Evolutionary conservation across 2,888 invertebrate genomes (phyloP), one percentile per base, ranked within the genome.

Genomic region (Ochropleura plecta): DNA sequence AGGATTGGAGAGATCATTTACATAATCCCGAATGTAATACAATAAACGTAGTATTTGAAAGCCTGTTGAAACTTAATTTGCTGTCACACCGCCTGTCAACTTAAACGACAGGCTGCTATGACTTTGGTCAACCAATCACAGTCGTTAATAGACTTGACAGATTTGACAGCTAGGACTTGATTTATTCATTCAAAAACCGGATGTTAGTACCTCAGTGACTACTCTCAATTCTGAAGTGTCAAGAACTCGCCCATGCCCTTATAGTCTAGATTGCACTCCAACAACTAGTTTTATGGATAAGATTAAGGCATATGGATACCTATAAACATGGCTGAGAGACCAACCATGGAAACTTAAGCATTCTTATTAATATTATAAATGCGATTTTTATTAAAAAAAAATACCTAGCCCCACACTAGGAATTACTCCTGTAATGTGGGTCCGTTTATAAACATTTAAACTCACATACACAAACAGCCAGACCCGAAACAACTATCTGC

Each of bases 81-180:
- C 10, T 53, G 53, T 76, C 42, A 12, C 12, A 76, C 76, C 5
- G 53, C 76, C 62, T 76, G 53, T 55, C 67, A 55, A 62, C 48
- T 18, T 49, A 76, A 55, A 62, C 55, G 53, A 76, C 62, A 16
- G n/a, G 62, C 4, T 62, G 62, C 53, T 42, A 20, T 57, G 49
- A 53, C 49, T 51, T 51, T 42, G 46, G 46, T 64, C 59, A 51
- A 64, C 70, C 57, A 59, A 59, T 77, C 40, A 77, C 70, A 64
- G 18, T 51, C 12, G 20, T 59, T 77, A 59, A 59, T 70, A 64
- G n/a, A 48, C 40, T 78, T 77, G 77, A 78, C 70, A 78, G 70
- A 53, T 77, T 64, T 77, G 64, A 77, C 70, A 77, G 16, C 30
- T 9, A 4, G 42, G 12, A 64, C 57, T 70, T 77, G 9, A 78